These are phyloP conservation scores for Platalea minor DNA, from an alignment of 2,797 vertebrate genomes.

Conservation along the genomic window DNA sequence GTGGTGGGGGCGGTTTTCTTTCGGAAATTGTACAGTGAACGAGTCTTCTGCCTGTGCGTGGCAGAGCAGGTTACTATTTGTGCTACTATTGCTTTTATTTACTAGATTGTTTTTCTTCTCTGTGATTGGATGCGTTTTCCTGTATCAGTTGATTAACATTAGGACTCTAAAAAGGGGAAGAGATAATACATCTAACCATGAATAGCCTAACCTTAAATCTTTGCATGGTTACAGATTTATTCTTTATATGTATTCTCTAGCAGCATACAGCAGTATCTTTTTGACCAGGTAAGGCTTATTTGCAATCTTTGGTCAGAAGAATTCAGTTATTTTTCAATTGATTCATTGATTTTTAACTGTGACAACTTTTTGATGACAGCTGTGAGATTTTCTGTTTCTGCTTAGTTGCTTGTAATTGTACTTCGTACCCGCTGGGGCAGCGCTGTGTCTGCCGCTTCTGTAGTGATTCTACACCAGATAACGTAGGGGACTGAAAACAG, in stretches of 20 bases:
- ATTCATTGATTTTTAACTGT: neutral
- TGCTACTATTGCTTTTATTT: slow-evolving; percentile 8
- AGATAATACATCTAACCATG: neutral
- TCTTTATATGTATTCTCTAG: neutral
- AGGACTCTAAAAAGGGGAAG: neutral
- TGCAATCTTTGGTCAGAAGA: neutral
- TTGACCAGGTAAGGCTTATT: neutral
- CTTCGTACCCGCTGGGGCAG: neutral
- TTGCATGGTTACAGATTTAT: neutral
- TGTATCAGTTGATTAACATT: neutral
- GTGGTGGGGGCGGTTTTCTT: slow-evolving; percentile 19
- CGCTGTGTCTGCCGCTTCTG: neutral
- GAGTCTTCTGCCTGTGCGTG: neutral
- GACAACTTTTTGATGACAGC: slow-evolving; percentile 42
- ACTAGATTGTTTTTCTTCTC: neutral
- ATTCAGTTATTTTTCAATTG: neutral
- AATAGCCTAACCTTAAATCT: neutral
- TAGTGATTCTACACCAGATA: neutral
- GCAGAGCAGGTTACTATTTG: neutral
- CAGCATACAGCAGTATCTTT: neutral
- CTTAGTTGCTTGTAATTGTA: slow-evolving; percentile 30
- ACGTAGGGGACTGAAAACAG: neutral
- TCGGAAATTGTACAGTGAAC: neutral
- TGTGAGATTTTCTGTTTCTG: slow-evolving; percentile 15
- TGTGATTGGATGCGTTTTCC: neutral